These are phyloP conservation scores for Microtus richardsoni DNA, from an alignment of 2,113 vertebrate species.

Conservation along the genomic window DNA sequence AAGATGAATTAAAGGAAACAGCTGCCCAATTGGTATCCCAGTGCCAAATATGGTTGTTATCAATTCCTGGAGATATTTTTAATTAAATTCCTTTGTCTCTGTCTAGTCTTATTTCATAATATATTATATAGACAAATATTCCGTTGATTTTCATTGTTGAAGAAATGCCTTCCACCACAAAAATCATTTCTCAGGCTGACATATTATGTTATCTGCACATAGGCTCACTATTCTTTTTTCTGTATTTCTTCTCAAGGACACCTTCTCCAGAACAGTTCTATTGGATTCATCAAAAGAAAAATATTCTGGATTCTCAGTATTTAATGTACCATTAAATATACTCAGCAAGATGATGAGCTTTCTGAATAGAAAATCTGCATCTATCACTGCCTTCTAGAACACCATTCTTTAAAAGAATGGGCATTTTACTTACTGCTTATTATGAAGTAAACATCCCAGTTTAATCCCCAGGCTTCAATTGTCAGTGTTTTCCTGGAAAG, in stretches of 20 bases:
- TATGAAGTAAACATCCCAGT: neutral
- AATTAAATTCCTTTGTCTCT: neutral
- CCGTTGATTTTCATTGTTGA: neutral
- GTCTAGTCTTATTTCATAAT: neutral
- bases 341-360: neutral
- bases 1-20: neutral
- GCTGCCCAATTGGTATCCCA: neutral
- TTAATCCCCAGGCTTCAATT: neutral
- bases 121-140: neutral
- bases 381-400: neutral
- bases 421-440: neutral
- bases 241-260: neutral
- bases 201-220: neutral
- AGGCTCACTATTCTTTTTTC: neutral
- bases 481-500: neutral
- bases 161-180: neutral
- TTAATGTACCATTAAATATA: neutral
- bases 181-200: neutral
- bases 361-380: neutral
- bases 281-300: neutral
- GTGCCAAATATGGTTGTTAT: neutral
- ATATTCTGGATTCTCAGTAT: neutral
- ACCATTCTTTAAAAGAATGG: neutral
- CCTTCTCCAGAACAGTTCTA: neutral
- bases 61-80: neutral